Conservation (phyloP, 2,113 vertebrate species). For the Erinaceus europaeus region DNA sequence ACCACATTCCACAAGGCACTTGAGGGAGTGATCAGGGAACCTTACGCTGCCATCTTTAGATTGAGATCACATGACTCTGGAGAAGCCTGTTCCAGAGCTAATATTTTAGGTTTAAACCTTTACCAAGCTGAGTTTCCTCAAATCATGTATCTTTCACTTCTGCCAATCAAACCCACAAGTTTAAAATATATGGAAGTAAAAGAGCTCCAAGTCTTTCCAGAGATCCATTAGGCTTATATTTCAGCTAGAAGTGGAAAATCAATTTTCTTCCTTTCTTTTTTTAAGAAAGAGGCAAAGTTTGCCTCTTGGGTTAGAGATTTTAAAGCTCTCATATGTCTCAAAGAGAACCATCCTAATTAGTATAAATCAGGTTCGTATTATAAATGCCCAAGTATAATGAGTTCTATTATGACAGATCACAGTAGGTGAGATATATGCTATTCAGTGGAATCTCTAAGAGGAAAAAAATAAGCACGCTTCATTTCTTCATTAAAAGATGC, state of each 20-base stretch:
- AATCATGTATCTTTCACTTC: slow-evolving; percentile 28
- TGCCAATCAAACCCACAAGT: slow-evolving; percentile 50
- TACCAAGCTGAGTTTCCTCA: slow-evolving; percentile 30
- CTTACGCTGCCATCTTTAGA: slow-evolving; percentile 26
- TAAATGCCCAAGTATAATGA: slow-evolving; percentile 75
- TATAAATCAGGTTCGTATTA: slow-evolving; percentile 74
- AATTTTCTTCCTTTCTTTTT: background rate
- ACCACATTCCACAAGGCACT: slow-evolving; percentile 15
- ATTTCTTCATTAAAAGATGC: slow-evolving; percentile 86
- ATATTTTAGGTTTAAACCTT: slow-evolving; percentile 45
- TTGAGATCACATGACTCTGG: background rate
- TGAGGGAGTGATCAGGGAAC: background rate
- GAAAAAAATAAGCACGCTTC: slow-evolving; percentile 83
- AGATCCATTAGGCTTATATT: background rate
- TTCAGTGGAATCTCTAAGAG: slow-evolving; percentile 73
- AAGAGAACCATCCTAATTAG: slow-evolving; percentile 78
- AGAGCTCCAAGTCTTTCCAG: background rate
- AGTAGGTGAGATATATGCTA: slow-evolving; percentile 79
- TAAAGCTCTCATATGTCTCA: slow-evolving; percentile 69
- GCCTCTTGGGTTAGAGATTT: slow-evolving; percentile 54
- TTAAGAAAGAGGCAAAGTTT: slow-evolving; percentile 36
- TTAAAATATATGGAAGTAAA: slow-evolving; percentile 53
- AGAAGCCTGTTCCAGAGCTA: background rate
- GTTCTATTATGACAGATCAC: slow-evolving; percentile 79
- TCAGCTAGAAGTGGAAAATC: background rate